Evolutionary conservation across 1,140 invertebrate species (phyloP), one percentile per base, ranked within the genome.

Genomic region (Telenomus remus): DNA sequence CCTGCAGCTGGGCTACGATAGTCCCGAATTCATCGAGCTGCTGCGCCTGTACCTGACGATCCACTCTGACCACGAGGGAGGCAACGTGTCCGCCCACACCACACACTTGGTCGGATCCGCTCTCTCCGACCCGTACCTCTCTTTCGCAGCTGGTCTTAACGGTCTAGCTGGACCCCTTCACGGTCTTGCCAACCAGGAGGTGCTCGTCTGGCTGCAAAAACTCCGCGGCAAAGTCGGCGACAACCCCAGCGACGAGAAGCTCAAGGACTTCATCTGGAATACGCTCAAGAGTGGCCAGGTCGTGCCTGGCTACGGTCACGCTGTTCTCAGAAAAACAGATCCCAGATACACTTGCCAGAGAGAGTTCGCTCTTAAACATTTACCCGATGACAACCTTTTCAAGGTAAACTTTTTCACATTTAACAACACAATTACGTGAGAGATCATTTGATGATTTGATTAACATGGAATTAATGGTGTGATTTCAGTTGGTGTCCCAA

Each of bases 221-320:
- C 88, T 97, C 11, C 91, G 93, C 65, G 87, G 91, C 65, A 92
- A 96, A 79, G 89, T 98, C 16, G 95, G 95, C 35, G 91, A 94
- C 53, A 92, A 93, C 78, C 93, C 94, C 13, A 93, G 92, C 13
- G 95, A 98, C 84, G 94, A 98, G 0, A 91, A 96, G 66, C 89
- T 99, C 10, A 95, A 95, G 84, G 94, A 98, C 10, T 98, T 96
- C 88, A 95, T 98, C 81, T 96, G 95, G 94, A 96, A 97, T 83
- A 97, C 96, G 0, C 89, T 99, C 10, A 98, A 98, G 88, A 94
- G 94, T 46, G 97, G 97, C 76, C 95, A 97, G 87, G 97, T 99
- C 37, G 95, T 99, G 19, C 97, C 97, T 55, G 97, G 97, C 16
- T 99, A 98, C 84, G 97, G 97, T 7, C 97, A 99, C 85, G 97